These are phyloP conservation scores for Aplidium turbinatum DNA, from an alignment of 23 tunicate species.

Conservation along the genomic window DNA sequence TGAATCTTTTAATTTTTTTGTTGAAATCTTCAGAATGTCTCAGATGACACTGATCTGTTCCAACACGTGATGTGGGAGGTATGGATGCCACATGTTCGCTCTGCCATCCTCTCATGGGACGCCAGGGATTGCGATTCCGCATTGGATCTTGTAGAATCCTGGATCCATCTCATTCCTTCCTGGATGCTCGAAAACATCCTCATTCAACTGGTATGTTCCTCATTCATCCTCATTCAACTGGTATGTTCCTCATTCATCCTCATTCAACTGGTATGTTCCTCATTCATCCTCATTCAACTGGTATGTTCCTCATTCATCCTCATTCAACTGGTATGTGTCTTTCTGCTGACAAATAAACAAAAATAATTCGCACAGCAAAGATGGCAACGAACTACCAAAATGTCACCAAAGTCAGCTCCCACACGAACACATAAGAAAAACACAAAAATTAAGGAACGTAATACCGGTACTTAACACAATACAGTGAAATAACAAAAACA, in stretches of 20 bases:
- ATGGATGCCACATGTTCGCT: constrained; percentile 89
- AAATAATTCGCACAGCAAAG: too few species aligned
- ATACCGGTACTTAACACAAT: too few species aligned
- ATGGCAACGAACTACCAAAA: too few species aligned
- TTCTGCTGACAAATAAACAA: too few species aligned
- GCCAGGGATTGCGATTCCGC: constrained; percentile 75
- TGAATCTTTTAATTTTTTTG: too few species aligned
- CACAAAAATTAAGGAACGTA: too few species aligned
- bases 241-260: background rate
- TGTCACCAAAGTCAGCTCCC: too few species aligned
- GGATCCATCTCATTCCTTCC: constrained; percentile 79
- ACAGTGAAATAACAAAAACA: too few species aligned
- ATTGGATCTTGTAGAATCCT: constrained; percentile 73
- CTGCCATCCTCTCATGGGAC: constrained; percentile 78
- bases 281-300: too few species aligned
- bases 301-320: too few species aligned
- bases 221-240: constrained; percentile 1
- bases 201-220: constrained; percentile 81
- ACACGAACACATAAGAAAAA: too few species aligned
- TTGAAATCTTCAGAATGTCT: constrained; percentile 35
- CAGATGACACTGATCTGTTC: constrained; percentile 76
- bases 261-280: background rate
- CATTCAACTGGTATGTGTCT: too few species aligned
- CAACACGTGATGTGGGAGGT: constrained; percentile 86
- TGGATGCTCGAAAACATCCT: constrained; percentile 84